phyloP scores from a whole-genome alignment of 2,113 vertebrate genomes.

The Regulus satrapa region DNA sequence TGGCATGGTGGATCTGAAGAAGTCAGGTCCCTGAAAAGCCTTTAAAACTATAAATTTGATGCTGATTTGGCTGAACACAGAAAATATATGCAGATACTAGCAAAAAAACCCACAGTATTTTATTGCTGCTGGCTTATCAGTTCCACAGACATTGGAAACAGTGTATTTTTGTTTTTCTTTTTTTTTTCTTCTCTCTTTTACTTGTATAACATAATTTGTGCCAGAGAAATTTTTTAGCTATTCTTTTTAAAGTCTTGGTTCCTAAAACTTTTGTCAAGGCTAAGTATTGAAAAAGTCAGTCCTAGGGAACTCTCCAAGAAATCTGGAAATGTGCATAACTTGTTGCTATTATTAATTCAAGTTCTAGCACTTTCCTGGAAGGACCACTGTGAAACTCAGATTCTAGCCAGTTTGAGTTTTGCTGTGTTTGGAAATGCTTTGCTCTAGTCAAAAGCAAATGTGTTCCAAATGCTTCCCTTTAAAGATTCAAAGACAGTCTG shows the following conservation, averaged over 20 bases:
- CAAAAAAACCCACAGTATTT: background rate
- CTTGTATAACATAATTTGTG: background rate
- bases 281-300: background rate
- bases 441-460: background rate
- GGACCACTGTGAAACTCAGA: background rate
- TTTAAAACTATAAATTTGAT: background rate
- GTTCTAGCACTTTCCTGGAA: background rate
- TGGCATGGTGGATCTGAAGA: background rate
- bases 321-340: background rate
- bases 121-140: background rate
- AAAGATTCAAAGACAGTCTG: background rate
- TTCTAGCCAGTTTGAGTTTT: background rate
- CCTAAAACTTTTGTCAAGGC: background rate
- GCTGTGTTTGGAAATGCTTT: background rate
- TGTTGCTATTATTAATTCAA: background rate
- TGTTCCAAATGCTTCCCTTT: background rate
- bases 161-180: background rate
- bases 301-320: background rate
- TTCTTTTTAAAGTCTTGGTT: background rate
- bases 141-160: background rate
- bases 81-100: background rate
- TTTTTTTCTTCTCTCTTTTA: background rate
- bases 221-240: background rate
- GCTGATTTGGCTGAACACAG: background rate
- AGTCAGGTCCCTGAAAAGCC: background rate